Conservation (phyloP, 1,140 invertebrate species). For the Lycorma delicatula region DNA sequence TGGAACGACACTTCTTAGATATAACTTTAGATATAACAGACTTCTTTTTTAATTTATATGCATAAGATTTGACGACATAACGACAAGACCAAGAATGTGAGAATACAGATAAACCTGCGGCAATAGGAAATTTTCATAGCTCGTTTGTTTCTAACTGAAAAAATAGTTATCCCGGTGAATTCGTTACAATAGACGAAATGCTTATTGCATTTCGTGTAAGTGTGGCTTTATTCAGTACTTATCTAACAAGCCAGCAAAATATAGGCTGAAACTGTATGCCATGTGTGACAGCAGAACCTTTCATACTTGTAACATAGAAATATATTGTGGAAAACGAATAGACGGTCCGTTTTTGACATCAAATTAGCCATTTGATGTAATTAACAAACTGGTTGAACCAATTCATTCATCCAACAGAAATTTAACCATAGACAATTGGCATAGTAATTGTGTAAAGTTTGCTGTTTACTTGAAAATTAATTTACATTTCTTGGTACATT, state of each 20-base stretch:
- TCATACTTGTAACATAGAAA: conserved; percentile 33
- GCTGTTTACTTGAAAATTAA: conserved; percentile 31
- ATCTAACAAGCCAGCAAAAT: conserved; percentile 34
- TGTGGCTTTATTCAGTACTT: conserved; percentile 38
- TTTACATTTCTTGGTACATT: conserved; percentile 35
- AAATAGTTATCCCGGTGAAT: conserved; percentile 24
- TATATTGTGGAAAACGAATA: conserved; percentile 31
- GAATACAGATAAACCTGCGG: conserved; percentile 18
- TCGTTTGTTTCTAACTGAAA: conserved; percentile 27
- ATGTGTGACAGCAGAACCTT: conserved; percentile 32
- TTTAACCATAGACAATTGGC: conserved; percentile 38
- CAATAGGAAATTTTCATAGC: conserved; percentile 35
- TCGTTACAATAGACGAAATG: conserved; percentile 35
- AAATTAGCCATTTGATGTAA: conserved; percentile 33
- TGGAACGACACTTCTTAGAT: conserved; percentile 12
- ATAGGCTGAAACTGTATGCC: conserved; percentile 35
- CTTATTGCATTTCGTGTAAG: conserved; percentile 33
- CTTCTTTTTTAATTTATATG: conserved; percentile 29
- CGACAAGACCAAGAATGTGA: conserved; percentile 29
- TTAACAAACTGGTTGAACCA: conserved; percentile 31
- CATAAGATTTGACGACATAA: conserved; percentile 31
- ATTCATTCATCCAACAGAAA: conserved; percentile 34
- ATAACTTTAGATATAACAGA: conserved; percentile 26
- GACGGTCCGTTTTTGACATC: conserved; percentile 28
- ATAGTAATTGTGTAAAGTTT: conserved; percentile 32